phyloP scores from a whole-genome alignment of 2,888 invertebrate species.

The Galerucella pusilla region DNA sequence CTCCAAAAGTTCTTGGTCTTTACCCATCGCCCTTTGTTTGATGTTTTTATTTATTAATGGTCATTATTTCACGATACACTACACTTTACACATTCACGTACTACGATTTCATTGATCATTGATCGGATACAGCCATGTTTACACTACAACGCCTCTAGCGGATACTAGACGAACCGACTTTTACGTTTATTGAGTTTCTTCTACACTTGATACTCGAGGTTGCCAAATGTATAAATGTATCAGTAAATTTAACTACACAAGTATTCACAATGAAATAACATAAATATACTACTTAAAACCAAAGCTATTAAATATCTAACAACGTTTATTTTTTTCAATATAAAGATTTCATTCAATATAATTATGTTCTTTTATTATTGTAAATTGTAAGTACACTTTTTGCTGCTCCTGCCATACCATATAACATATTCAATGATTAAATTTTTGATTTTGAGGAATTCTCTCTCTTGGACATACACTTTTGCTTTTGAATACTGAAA shows the following conservation, averaged over 20 bases:
- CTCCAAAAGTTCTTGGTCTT: conserved; percentile 96
- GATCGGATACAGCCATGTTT: conserved; percentile 81
- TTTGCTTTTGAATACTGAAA: no score
- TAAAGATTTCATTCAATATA: no score
- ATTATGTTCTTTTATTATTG: no score
- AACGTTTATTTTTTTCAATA: no score
- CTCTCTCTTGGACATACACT: no score
- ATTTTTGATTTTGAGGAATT: no score
- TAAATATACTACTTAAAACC: no score
- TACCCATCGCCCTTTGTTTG: conserved; percentile 78
- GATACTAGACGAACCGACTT: conserved; percentile 56
- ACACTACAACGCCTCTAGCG: conserved; percentile 63
- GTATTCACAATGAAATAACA: no score
- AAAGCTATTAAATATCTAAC: no score
- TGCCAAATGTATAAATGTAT: conserved; percentile 9
- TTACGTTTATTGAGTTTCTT: conserved; percentile 6
- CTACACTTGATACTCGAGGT: not conserved
- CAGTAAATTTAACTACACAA: not conserved
- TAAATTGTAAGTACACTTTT: no score
- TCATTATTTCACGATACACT: conserved; percentile 61
- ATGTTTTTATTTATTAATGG: conserved; percentile 56
- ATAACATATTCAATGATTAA: no score
- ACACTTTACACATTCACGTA: conserved; percentile 69
- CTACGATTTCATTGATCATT: conserved; percentile 84
- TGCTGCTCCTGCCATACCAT: no score